Base-by-base conservation (phyloP, 2,888 invertebrate species). In the Ochlodes sylvanus region DNA sequence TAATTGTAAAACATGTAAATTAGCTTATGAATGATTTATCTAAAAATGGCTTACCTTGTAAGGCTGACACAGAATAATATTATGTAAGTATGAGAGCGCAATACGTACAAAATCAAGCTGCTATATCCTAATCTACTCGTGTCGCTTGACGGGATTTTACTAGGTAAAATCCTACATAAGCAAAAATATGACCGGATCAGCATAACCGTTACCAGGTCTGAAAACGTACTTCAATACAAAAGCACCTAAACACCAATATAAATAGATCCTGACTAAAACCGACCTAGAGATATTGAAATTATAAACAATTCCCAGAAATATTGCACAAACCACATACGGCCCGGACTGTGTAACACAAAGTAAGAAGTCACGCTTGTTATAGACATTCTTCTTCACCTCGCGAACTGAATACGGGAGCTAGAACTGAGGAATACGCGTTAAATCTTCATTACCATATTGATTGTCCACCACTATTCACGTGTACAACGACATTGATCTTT, bases 401-500 rank as follows among this genome's bases (percentile, higher is more conserved):
- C 88, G 92, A 76, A 82, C 78, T 78, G 90, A 89, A 92, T 93
- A 86, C 83, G 70, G 75, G 81, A 83, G 76, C 77, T 76, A 80
- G 78, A 84, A 83, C 76, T 72, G 70, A 76, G 76, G 77, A 83
- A 81, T 76, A 82, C 80, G 88, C 81, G 84, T 84, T 82, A 89
- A 90, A 90, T 88, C 79, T 78, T 82, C 79, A 92, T 92, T 92
- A 84, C 75, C 92, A 92, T 92, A 86, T 89, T 88, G 84, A 91
- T 92, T 93, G 91, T 92, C 85, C 71, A 75, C 79, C 79, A 73
- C 89, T 88, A 86, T 92, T 91, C 89, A 88, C 79, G 78, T 82
- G 82, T 82, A 87, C 82, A 84, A 84, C 84, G 92, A 90, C 93
- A 92, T 92, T 92, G 92, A 85, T 87, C 85, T 85, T 92, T 92